Evolutionary conservation across 2,888 invertebrate species (phyloP).

Genomic region (Melieria crassipennis): DNA sequence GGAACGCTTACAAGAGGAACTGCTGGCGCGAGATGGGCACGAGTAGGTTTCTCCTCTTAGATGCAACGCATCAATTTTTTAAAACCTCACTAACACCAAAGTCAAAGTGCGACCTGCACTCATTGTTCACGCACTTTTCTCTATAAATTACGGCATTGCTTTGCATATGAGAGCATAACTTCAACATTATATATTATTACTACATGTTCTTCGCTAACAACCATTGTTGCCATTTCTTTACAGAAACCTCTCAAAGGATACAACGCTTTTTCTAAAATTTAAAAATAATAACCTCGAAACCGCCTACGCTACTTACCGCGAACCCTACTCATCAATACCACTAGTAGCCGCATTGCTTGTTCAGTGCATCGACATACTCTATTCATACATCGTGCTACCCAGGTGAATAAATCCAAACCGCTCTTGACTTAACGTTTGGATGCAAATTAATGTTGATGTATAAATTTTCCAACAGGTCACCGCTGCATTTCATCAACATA

Average conservation of each 20-base stretch:
- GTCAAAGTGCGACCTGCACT: too few relatives aligned
- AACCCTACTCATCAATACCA: conserved; percentile 74
- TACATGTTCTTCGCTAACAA: neutral
- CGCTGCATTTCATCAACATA: conserved; percentile 59
- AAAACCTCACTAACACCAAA: neutral
- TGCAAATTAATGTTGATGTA: neutral
- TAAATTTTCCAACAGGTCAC: conserved; percentile 46
- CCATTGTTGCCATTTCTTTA: conserved; percentile 1
- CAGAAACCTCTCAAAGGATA: conserved; percentile 73
- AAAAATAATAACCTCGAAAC: conserved; percentile 74
- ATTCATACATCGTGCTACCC: conserved; percentile 70
- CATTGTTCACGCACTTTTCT: too few relatives aligned
- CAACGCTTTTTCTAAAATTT: conserved; percentile 74
- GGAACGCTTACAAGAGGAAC: conserved; percentile 81
- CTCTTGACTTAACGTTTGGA: neutral
- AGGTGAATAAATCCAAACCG: conserved; percentile 59
- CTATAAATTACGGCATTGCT: too few relatives aligned
- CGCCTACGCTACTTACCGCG: conserved; percentile 74
- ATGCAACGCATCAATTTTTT: conserved; percentile 11
- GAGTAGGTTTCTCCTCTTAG: conserved; percentile 69
- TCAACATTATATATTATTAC: neutral
- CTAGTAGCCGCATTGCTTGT: conserved; percentile 74
- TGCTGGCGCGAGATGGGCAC: conserved; percentile 85
- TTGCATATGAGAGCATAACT: too few relatives aligned
- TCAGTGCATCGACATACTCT: conserved; percentile 68